phyloP scores from a whole-genome alignment of 2,888 invertebrate species.

The Vanessa cardui region DNA sequence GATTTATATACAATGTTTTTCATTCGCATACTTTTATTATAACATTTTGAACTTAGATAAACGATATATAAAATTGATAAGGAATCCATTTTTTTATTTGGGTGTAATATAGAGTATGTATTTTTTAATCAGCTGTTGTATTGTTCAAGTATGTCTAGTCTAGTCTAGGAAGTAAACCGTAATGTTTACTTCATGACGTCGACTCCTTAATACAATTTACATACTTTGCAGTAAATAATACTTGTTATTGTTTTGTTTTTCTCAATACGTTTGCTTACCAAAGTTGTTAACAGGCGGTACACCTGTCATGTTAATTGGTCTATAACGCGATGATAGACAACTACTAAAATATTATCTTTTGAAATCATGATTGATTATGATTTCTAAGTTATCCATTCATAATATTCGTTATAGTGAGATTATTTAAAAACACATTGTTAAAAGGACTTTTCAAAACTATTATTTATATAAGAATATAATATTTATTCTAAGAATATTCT shows the following conservation, averaged over 20 bases:
- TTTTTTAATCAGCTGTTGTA: background rate
- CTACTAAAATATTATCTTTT: background rate
- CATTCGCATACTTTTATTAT: too few relatives aligned
- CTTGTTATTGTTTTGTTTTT: conserved; percentile 22
- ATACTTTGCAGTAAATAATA: conserved; percentile 15
- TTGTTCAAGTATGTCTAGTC: conserved; percentile 1
- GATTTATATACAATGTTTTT: too few relatives aligned
- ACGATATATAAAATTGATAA: too few relatives aligned
- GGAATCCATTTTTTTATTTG: background rate
- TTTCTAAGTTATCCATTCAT: background rate
- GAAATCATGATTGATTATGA: background rate
- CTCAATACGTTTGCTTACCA: conserved; percentile 9
- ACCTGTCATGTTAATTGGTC: background rate
- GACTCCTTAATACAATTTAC: conserved; percentile 15
- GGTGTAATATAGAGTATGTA: too few relatives aligned
- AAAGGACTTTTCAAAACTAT: too few relatives aligned
- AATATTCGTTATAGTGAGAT: too few relatives aligned
- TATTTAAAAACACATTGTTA: too few relatives aligned
- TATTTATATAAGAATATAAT: too few relatives aligned
- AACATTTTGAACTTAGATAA: too few relatives aligned
- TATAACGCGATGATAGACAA: background rate
- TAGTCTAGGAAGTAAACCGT: conserved; percentile 6
- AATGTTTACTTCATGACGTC: conserved; percentile 18
- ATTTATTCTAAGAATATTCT: too few relatives aligned
- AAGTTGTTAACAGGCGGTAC: conserved; percentile 12